A percentile compares a stretch with the other conserved stretches of the same genome.
phyloP scores from a whole-genome alignment of 2,888 invertebrate genomes.

The Lithosia quadra region DNA sequence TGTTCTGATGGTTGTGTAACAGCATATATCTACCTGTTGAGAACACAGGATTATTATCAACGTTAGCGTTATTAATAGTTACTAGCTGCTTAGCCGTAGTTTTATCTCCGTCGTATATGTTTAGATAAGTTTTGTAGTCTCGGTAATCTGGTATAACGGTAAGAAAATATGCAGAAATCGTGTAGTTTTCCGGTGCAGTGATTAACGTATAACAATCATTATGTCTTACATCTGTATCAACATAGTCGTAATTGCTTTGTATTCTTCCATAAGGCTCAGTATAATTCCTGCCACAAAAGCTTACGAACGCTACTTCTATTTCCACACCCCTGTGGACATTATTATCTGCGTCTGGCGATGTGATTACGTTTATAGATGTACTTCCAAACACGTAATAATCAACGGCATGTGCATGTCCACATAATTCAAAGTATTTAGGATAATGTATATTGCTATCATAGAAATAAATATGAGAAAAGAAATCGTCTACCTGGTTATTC shows the following conservation, averaged over 20 bases:
- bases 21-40: constrained; percentile 89
- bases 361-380: constrained; percentile 64
- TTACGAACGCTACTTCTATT: constrained; percentile 87
- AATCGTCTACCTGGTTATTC: constrained; percentile 52
- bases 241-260: constrained; percentile 59
- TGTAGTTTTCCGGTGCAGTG: constrained; percentile 88
- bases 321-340: constrained; percentile 88
- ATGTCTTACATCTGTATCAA: background rate
- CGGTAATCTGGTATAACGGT: constrained; percentile 55
- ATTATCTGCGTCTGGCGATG: constrained; percentile 61
- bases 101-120: constrained; percentile 75
- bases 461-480: constrained; percentile 56
- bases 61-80: constrained; percentile 54
- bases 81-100: constrained; percentile 55
- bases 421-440: constrained; percentile 59
- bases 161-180: constrained; percentile 89
- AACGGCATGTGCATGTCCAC: constrained; percentile 63
- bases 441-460: constrained; percentile 40
- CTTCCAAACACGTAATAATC: constrained; percentile 70
- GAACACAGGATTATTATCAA: constrained; percentile 83
- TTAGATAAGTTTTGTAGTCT: constrained; percentile 68
- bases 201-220: constrained; percentile 89
- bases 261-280: constrained; percentile 91
- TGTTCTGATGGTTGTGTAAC: constrained; percentile 77
- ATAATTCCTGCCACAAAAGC: constrained; percentile 88